phyloP scores from a whole-genome alignment of 2,888 invertebrate species.

The Temnothorax rugatulus region DNA sequence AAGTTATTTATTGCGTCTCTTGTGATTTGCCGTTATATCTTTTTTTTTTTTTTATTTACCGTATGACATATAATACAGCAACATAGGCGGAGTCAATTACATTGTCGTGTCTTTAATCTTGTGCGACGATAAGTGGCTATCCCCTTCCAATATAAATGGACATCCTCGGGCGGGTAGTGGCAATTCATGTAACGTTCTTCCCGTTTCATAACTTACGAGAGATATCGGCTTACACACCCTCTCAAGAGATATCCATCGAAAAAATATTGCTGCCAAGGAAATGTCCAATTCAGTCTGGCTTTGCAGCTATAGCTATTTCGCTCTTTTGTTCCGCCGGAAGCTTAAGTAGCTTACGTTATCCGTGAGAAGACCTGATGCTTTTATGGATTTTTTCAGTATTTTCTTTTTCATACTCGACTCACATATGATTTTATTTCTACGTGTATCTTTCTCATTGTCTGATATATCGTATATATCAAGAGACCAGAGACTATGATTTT shows the following conservation, averaged over 20 bases:
- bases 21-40: background rate
- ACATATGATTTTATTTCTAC: background rate
- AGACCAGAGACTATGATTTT: background rate
- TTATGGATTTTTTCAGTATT: constrained; percentile 37
- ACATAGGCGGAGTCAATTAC: constrained; percentile 37
- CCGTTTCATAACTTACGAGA: constrained; percentile 47
- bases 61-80: background rate
- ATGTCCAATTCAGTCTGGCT: constrained; percentile 62
- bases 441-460: background rate
- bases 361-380: constrained; percentile 54
- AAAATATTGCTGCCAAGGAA: constrained; percentile 38
- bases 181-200: constrained; percentile 37
- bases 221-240: constrained; percentile 33
- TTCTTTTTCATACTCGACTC: constrained; percentile 15
- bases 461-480: background rate
- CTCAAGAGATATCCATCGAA: constrained; percentile 32
- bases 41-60: constrained; percentile 36
- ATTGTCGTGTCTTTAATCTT: constrained; percentile 39
- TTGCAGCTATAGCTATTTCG: constrained; percentile 24
- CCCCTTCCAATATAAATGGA: constrained; percentile 43
- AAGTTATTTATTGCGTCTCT: background rate
- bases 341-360: constrained; percentile 67
- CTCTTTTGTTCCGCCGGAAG: constrained; percentile 47
- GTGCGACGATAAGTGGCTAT: constrained; percentile 46
- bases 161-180: constrained; percentile 26